Base-by-base conservation (phyloP, 2,888 invertebrate genomes). In the Cecidostiba fungosa region DNA sequence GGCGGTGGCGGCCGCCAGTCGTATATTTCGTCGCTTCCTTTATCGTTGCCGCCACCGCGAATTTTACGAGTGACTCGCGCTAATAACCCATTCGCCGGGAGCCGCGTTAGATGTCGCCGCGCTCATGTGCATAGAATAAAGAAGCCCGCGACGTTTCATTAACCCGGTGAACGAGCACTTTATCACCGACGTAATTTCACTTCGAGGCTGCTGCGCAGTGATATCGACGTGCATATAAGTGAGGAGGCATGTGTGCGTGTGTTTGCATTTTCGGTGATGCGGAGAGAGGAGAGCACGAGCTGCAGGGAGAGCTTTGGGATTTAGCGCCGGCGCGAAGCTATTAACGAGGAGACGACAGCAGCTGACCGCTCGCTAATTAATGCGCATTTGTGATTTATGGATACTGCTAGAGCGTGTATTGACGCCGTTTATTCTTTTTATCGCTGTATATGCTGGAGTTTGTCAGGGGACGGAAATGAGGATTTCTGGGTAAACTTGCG, bases 91-190 rank as follows among this genome's bases (percentile, higher is more conserved):
- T 90, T 90, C 86, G 87, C 80, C 88, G 88, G 86, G 70, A 14
- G 43, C 16, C 32, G 88, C 88, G 87, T 91, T 89, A 88, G 89
- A 91, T 90, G 91, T 90, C 91, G 91, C 90, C 89, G 90, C 88
- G 70, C 84, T 86, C 87, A 32, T 32, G 70, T 12, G 62, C 43
- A 23, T 39, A 23, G 26, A 43, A 59, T 77, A 82, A 54, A 77
- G 62, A 76, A 66, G n/a, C 19, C 74, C 47, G 50, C 59, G 47
- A 62, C 70, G 90, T 90, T 90, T 90, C 91, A 91, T 90, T 89
- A 89, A 88, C 88, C 87, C 88, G 89, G 89, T 87, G 32, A 66
- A 74, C 59, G 69, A 59, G 89, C 89, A 88, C 87, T 90, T 90
- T 89, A 91, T 91, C 90, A 89, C 86, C 87, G 85, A 89, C 89